Evolutionary conservation across 1,140 invertebrate genomes (phyloP), one percentile per base, ranked within the genome.

Genomic region (Drosophila prosaltans): DNA sequence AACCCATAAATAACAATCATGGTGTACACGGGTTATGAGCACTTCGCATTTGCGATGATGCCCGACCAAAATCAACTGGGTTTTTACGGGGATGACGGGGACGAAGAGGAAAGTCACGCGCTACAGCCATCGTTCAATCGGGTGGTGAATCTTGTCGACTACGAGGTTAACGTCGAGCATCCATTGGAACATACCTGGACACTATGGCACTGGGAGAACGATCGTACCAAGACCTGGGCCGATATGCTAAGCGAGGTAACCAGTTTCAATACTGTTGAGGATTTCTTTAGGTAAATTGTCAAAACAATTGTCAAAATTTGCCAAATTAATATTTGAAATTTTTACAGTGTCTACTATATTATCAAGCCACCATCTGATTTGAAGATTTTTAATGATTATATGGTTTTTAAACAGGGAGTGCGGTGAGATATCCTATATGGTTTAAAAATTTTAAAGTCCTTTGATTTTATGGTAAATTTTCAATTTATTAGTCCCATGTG

Each of bases 141-240:
- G 0, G 55, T 80, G 10, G n/a, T 88, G 2, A 77, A 41, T 21
- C 63, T 78, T 1, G 77, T 90, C 6, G 80, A 89, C 21, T 89
- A 81, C 7, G 89, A 92, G 76, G 92, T 95, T 78, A 91, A 95
- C 39, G 95, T 97, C 21, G 99, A 99, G 92, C 98, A 99, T 94
- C 98, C 98, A 1, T 92, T 99, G 43, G 97, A 99, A 92, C 97
- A 98, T 93, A 95, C 94, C 28, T 99, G 99, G 99, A 98, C 98
- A 0, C 94, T 99, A 55, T 99, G 98, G 98, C 99, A 98, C 92
- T 99, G 96, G 92, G 98, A 99, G 92, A 97, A 96, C 90, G 97
- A 99, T 92, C 96, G 96, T 81, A 95, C 93, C 68, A 97, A 97
- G 91, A 82, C 94, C 69, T 99, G 98, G 99, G 97, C 97, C 92